A percentile compares a stretch with the other conserved stretches of the same genome.
These are phyloP conservation scores for Morpho deidamia DNA, from an alignment of 2,888 invertebrate species.

Conservation along the genomic window DNA sequence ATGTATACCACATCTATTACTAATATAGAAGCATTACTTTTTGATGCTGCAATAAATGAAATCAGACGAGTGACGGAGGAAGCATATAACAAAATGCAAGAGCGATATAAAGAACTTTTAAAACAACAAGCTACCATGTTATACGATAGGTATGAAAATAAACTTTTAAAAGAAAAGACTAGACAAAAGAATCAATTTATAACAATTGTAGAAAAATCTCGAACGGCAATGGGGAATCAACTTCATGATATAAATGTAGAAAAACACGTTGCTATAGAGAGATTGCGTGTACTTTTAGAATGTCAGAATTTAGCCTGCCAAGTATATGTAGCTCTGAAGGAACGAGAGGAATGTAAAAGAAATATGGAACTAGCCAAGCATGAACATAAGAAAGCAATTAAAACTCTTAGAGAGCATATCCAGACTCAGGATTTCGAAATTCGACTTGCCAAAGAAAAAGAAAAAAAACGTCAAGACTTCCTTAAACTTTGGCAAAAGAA, in stretches of 20 bases:
- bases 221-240: conserved; percentile 30
- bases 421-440: conserved; percentile 48
- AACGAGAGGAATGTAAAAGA: conserved; percentile 49
- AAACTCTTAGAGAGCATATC: conserved; percentile 39
- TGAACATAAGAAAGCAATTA: conserved; percentile 48
- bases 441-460: conserved; percentile 40
- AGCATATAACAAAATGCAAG: conserved; percentile 42
- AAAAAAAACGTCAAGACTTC: conserved; percentile 40
- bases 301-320: conserved; percentile 65
- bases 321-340: conserved; percentile 64
- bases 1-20: conserved; percentile 45
- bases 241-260: conserved; percentile 58
- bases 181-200: conserved; percentile 46
- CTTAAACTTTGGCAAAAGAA: conserved; percentile 54
- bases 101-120: conserved; percentile 37
- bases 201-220: conserved; percentile 34
- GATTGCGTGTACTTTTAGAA: conserved; percentile 46
- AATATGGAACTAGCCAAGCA: conserved; percentile 40
- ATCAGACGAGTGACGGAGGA: conserved; percentile 40
- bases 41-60: conserved; percentile 44
- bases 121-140: conserved; percentile 49
- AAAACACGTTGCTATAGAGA: conserved; percentile 57
- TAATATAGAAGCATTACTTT: conserved; percentile 49
- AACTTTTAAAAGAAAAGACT: conserved; percentile 40
- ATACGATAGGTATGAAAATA: conserved; percentile 45